Conservation (phyloP, 2,888 invertebrate genomes). For the Rhamnusium bicolor region DNA sequence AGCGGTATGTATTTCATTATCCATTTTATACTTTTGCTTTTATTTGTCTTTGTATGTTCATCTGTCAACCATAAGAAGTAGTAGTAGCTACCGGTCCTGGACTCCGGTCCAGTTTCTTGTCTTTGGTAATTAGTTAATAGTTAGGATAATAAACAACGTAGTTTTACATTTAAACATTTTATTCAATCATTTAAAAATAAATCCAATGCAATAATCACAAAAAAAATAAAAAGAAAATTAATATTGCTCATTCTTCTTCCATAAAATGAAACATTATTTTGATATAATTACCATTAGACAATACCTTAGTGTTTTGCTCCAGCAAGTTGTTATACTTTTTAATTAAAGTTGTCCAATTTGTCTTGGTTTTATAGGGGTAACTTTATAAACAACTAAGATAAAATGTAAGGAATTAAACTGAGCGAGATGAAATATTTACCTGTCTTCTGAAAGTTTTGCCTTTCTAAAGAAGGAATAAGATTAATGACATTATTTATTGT, state of each 20-base stretch:
- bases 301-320: neutral
- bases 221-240: neutral
- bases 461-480: neutral
- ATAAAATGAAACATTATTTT: neutral
- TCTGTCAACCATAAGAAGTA: too few relatives aligned
- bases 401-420: neutral
- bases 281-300: neutral
- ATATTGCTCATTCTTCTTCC: neutral
- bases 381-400: conserved; percentile 3
- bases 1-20: too few relatives aligned
- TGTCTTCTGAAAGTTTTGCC: neutral
- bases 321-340: neutral
- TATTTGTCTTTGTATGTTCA: too few relatives aligned
- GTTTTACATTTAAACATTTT: too few relatives aligned
- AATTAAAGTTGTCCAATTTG: neutral
- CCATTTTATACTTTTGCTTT: too few relatives aligned
- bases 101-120: too few relatives aligned
- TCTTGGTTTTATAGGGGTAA: neutral
- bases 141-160: too few relatives aligned
- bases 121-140: too few relatives aligned
- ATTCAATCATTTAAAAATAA: too few relatives aligned
- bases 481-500: neutral
- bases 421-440: conserved; percentile 3
- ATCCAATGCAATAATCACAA: too few relatives aligned
- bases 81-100: too few relatives aligned